Conservation (phyloP, 2,113 vertebrate genomes). For the Catharus minimus region DNA sequence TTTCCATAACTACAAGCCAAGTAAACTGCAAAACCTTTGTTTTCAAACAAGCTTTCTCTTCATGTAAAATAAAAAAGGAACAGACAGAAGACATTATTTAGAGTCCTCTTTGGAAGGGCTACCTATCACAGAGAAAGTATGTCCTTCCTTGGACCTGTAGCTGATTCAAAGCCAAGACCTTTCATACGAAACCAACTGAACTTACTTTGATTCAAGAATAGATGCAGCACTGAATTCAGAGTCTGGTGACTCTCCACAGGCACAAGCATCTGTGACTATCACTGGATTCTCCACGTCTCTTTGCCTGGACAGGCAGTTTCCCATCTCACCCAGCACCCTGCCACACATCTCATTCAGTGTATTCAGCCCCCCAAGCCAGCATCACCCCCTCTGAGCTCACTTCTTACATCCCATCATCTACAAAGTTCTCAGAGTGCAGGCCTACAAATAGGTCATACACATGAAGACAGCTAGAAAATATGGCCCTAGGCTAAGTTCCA, state of each 20-base stretch:
- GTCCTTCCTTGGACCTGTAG: background rate
- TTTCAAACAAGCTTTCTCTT: background rate
- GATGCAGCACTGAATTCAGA: background rate
- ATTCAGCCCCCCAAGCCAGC: background rate
- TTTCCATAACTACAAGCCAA: background rate
- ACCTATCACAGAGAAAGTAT: background rate
- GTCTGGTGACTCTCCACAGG: background rate
- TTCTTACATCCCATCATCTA: background rate
- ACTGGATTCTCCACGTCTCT: background rate
- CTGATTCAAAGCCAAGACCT: background rate
- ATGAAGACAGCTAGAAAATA: fast-evolving
- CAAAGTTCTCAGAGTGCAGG: background rate
- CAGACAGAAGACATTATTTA: background rate
- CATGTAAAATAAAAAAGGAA: background rate
- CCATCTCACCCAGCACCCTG: background rate
- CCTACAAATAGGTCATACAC: background rate
- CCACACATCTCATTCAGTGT: fast-evolving
- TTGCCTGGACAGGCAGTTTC: background rate
- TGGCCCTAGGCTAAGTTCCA: background rate
- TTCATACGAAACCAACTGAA: background rate
- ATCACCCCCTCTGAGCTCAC: background rate
- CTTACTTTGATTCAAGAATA: background rate
- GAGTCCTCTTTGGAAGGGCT: background rate
- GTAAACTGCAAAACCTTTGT: background rate
- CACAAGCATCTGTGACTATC: background rate